These are phyloP conservation scores for Galerucella calmariensis DNA, from an alignment of 2,888 invertebrate genomes.

Conservation along the genomic window DNA sequence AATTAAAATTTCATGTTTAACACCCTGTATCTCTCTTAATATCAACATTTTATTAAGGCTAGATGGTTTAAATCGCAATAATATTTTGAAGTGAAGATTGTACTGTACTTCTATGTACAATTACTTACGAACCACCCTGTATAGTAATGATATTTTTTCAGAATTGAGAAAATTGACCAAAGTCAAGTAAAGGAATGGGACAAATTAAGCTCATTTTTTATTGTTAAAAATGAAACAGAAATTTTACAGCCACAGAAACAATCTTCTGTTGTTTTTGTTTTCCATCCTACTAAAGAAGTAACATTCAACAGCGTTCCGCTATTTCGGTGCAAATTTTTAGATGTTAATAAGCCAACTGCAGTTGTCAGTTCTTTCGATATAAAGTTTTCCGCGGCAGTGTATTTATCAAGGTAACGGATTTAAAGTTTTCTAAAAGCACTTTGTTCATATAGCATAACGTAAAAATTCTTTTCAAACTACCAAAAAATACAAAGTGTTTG, in stretches of 20 bases:
- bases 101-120: too few relatives aligned
- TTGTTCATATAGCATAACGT: too few relatives aligned
- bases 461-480: too few relatives aligned
- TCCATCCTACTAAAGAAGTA: slow-evolving; percentile 52
- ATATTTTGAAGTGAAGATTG: too few relatives aligned
- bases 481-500: too few relatives aligned
- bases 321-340: slow-evolving; percentile 54
- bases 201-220: slow-evolving; percentile 43
- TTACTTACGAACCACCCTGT: too few relatives aligned
- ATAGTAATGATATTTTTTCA: slow-evolving; percentile 35
- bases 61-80: too few relatives aligned
- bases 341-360: slow-evolving; percentile 50
- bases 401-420: slow-evolving; percentile 55
- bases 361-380: slow-evolving; percentile 54
- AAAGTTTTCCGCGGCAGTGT: slow-evolving; percentile 55
- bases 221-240: slow-evolving; percentile 41
- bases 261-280: slow-evolving; percentile 46
- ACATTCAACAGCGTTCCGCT: slow-evolving; percentile 55
- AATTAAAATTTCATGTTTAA: too few relatives aligned
- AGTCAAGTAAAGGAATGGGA: slow-evolving; percentile 5
- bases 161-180: slow-evolving; percentile 34
- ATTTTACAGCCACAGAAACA: slow-evolving; percentile 45
- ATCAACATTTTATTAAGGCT: too few relatives aligned
- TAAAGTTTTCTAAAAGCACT: background rate
- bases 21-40: too few relatives aligned